These are phyloP conservation scores for Iphiclides podalirius DNA, from an alignment of 2,888 invertebrate species.

Conservation along the genomic window DNA sequence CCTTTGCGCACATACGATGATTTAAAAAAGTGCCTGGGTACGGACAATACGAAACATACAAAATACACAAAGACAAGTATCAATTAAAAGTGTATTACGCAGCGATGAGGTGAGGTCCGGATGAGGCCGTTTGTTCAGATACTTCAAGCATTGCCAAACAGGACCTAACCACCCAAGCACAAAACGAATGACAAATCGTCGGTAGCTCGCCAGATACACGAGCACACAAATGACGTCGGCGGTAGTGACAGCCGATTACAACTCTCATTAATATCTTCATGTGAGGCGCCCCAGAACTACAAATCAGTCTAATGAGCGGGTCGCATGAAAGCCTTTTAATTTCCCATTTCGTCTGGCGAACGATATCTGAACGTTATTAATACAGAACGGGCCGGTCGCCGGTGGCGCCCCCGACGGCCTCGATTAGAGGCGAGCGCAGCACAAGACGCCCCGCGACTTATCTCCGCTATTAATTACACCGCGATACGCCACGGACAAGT, in stretches of 20 bases:
- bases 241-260: constrained; percentile 61
- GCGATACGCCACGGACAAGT: constrained; percentile 74
- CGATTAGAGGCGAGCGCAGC: constrained; percentile 64
- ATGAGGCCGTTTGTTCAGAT: too few species aligned
- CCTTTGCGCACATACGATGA: too few species aligned
- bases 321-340: constrained; percentile 78
- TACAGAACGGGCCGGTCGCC: constrained; percentile 59
- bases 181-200: not conserved
- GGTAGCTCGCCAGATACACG: too few species aligned
- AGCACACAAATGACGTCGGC: constrained; percentile 56
- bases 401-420: constrained; percentile 63
- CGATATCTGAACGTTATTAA: constrained; percentile 77
- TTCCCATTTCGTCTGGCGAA: constrained; percentile 73
- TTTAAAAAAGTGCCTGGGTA: too few species aligned
- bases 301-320: constrained; percentile 75
- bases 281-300: constrained; percentile 64
- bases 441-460: constrained; percentile 64
- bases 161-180: constrained; percentile 14
- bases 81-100: too few species aligned
- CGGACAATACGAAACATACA: too few species aligned
- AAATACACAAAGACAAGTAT: too few species aligned
- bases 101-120: too few species aligned
- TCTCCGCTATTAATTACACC: constrained; percentile 76
- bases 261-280: constrained; percentile 68
- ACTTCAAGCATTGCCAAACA: not conserved